These are phyloP conservation scores for Gobius niger DNA, from an alignment of 2,113 vertebrate genomes.

Conservation along the genomic window DNA sequence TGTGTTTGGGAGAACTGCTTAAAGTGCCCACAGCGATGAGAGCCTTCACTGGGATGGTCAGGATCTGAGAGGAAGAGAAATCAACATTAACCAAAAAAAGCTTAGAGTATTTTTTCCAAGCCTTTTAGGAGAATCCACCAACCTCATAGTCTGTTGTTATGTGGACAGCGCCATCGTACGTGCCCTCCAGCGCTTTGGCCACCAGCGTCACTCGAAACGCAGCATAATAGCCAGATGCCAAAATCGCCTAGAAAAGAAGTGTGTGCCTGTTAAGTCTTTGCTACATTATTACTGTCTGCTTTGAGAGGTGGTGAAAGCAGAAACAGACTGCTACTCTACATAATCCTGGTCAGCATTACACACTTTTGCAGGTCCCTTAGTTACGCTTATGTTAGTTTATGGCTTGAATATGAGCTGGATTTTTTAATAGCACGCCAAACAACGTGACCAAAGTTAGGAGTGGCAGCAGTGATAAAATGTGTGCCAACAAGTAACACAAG, in stretches of 20 bases:
- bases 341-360: not conserved
- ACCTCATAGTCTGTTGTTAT: constrained; percentile 98
- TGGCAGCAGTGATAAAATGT: not conserved
- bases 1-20: constrained; percentile 86
- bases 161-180: constrained; percentile 92
- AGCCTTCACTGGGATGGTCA: constrained; percentile 91
- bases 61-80: constrained; percentile 75
- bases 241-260: constrained; percentile 80
- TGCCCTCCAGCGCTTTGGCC: constrained; percentile 89
- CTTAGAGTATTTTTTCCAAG: not conserved
- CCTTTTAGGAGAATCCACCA: not conserved
- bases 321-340: not conserved
- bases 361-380: too few species aligned
- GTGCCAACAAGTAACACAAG: not conserved
- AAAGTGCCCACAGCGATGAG: constrained; percentile 89
- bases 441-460: too few species aligned
- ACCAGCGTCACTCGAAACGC: constrained; percentile 90
- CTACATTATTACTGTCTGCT: not conserved
- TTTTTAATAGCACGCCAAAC: too few species aligned
- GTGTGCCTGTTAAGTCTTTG: not conserved
- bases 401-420: too few species aligned
- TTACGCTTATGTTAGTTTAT: too few species aligned
- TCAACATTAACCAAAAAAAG: not conserved
- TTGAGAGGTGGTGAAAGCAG: not conserved
- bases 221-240: constrained; percentile 92